Base-by-base conservation (phyloP, 2,888 invertebrate species). In the Sesamia inferens region DNA sequence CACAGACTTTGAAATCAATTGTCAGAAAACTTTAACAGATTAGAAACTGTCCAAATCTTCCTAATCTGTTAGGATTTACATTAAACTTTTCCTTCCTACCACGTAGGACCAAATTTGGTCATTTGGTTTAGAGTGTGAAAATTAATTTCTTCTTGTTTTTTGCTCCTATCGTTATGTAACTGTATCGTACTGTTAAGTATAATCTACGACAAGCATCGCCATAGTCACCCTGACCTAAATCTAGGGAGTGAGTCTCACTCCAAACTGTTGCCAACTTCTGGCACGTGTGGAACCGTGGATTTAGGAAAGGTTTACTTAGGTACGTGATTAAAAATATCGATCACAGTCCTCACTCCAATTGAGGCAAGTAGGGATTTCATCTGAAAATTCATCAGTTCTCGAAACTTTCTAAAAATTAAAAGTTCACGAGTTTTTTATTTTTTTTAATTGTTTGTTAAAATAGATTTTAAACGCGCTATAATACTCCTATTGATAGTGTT, bases 251-350 rank as follows among this genome's bases (percentile, higher is more conserved):
- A 6, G 8, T 16, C 55, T n/a, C 10, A 19, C 57, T 42, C 7
- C 24, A 47, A 55, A 57, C 11, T n/a, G n/a, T n/a, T 44, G 11
- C 7, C 8, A 47, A 55, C 7, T 22, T 57, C 22, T 31, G 42
- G 5, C 6, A 42, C 24, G 31, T 47, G 31, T 31, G 31, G 31
- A 2, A 31, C 31, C 31, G 31, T 47, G 16, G 22, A 14, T 14
- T 68, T 68, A 24, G 4, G 13, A 47, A 48, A 48, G 13, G n/a
- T 16, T 47, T 47, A 68, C n/a, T 10, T 31, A 31, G 31, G 31
- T 6, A 68, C 14, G 31, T 14, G 19, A 55, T 74, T 63, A 63
- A 54, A 70, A 63, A 64, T 39, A 51, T 57, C 14, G 48, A 48
- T 58, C 57, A 58, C 48, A 44, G 31, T 74, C 44, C 39, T 47